Evolutionary conservation across 1,140 invertebrate genomes (phyloP), one percentile per base, ranked within the genome.

Genomic region (Pseudomyrmex flavicornis): DNA sequence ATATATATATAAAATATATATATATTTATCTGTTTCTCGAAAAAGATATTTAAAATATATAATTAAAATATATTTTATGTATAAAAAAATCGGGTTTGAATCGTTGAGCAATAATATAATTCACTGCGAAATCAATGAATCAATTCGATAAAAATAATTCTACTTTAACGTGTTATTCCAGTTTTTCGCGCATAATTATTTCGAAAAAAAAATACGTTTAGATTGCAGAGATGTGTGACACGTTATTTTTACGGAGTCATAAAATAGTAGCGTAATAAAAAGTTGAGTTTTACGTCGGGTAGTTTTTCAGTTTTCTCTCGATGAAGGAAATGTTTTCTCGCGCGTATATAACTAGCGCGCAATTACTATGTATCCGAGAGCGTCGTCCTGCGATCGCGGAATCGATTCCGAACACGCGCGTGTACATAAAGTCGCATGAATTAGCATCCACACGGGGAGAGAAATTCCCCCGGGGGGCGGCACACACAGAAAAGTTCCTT

Each of bases 401-500:
- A 59, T 70, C 52, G 44, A 70, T 79, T 70, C 76, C 9, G 54
- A 79, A 70, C 54, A 70, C 44, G 44, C 35, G 76, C 54, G 44
- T 76, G 46, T 68, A 69, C 5, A 35, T 48, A 48, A 70, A 26
- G 54, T 72, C 54, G 22, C 46, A n/a, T 70, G 59, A 80, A 80
- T 80, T 80, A 80, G 54, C 54, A 80, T 80, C 54, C 54, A 35
- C 35, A 35, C 5, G 35, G 35, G 35, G 22, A 48, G 15, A 20
- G 3, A 46, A 79, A 79, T 79, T 79, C 48, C 15, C 44, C 52
- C 17, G 20, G 17, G 50, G 35, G 8, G 20, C 35, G 35, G 35
- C 5, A 35, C 35, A 35, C 35, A 59, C 66, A 59, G 76, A 80
- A 80, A 80, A 80, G 76, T 80, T 80, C n/a, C 7, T 35, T 35